These are phyloP conservation scores for Plagiodera versicolora DNA, from an alignment of 2,888 invertebrate genomes.

Conservation along the genomic window DNA sequence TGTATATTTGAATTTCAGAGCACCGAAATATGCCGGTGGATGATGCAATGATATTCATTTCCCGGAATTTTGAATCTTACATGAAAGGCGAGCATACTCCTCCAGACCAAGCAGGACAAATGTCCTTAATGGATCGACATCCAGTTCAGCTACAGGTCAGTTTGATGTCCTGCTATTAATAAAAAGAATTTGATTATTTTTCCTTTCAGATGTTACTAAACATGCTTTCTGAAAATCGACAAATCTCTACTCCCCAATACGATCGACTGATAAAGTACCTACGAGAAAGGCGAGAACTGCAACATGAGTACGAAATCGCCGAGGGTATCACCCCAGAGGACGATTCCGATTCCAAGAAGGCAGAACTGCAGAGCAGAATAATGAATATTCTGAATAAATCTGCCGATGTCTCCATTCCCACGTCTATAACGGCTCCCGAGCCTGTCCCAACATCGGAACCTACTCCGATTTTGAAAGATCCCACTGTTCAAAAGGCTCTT, in stretches of 20 bases:
- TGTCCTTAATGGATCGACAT: conserved; percentile 56
- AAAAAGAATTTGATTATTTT: neutral
- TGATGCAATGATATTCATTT: conserved; percentile 80
- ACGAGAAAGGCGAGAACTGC: conserved; percentile 72
- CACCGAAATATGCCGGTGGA: conserved; percentile 96
- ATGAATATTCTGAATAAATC: conserved; percentile 72
- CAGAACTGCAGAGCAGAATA: conserved; percentile 76
- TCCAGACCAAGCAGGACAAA: conserved; percentile 38
- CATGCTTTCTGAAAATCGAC: conserved; percentile 79
- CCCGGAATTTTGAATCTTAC: conserved; percentile 69
- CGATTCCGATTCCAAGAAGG: conserved; percentile 49
- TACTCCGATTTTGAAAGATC: conserved; percentile 68
- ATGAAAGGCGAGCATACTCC: conserved; percentile 56
- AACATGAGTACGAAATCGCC: conserved; percentile 74
- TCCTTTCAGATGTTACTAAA: conserved; percentile 64
- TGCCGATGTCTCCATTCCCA: conserved; percentile 44
- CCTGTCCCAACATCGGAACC: conserved; percentile 42
- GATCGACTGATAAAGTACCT: conserved; percentile 75
- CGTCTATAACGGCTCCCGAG: conserved; percentile 46
- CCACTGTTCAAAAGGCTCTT: conserved; percentile 77
- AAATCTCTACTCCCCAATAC: conserved; percentile 76
- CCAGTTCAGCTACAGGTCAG: conserved; percentile 67
- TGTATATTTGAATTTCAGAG: conserved; percentile 59
- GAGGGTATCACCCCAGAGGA: conserved; percentile 60
- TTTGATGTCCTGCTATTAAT: conserved; percentile 31